Conservation (phyloP, 2,113 vertebrate species). For the Psittacus erithacus region DNA sequence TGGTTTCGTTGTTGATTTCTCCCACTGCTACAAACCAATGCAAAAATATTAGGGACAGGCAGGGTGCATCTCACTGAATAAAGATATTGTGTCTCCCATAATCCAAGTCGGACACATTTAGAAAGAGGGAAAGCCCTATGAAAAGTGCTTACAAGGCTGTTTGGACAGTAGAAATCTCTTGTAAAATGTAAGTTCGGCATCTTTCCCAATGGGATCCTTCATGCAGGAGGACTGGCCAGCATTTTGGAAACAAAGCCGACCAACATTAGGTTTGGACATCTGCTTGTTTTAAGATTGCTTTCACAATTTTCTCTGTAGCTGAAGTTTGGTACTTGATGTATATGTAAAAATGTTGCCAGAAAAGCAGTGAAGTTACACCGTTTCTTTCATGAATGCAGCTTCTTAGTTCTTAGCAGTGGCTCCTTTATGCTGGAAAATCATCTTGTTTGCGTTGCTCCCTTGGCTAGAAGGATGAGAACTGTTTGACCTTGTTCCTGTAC, state of each 20-base stretch:
- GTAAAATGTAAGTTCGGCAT: constrained; percentile 7
- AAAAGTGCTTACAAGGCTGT: constrained; percentile 41
- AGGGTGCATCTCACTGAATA: constrained; percentile 43
- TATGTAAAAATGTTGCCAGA: constrained; percentile 48
- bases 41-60: constrained; percentile 44
- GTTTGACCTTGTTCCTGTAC: neutral
- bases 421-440: neutral
- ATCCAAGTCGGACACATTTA: neutral
- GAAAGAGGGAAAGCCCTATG: neutral
- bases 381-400: neutral
- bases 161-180: constrained; percentile 11
- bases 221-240: neutral
- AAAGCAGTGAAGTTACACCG: constrained; percentile 36
- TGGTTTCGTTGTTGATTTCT: constrained; percentile 58
- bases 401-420: constrained; percentile 27
- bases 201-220: constrained; percentile 28
- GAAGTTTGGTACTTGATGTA: constrained; percentile 55
- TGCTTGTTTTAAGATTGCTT: constrained; percentile 63
- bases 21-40: neutral
- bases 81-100: constrained; percentile 15
- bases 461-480: neutral
- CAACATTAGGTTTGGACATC: constrained; percentile 50
- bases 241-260: constrained; percentile 26
- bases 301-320: constrained; percentile 61
- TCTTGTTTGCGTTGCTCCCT: neutral